phyloP scores from a whole-genome alignment of 1,140 invertebrate species.

The Trachymyrmex cornetzi region DNA sequence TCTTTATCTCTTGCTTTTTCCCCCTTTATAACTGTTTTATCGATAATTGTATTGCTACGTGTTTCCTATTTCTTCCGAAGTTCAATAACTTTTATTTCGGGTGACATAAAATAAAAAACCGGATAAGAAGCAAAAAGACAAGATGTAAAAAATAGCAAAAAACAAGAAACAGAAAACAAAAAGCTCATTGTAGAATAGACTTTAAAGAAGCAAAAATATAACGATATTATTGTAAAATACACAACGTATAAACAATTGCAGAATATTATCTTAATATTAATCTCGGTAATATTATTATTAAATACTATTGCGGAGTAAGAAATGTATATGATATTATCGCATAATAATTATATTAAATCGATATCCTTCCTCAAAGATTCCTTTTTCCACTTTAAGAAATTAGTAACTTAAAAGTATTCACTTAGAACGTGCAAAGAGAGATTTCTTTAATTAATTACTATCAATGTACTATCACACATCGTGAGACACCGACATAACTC shows the following conservation, averaged over 20 bases:
- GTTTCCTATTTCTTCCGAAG: no score
- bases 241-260: conserved; percentile 22
- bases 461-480: neutral
- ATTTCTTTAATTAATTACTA: conserved; percentile 6
- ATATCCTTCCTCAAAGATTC: neutral
- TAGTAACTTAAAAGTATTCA: neutral
- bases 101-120: no score
- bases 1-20: no score
- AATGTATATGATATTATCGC: neutral
- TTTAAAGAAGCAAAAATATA: neutral
- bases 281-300: conserved; percentile 1
- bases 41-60: no score
- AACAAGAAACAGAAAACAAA: no score
- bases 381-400: conserved; percentile 9
- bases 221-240: conserved; percentile 32
- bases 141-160: no score
- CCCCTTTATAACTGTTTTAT: no score
- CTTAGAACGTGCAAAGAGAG: neutral
- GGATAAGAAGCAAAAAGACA: no score
- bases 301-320: neutral
- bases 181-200: no score
- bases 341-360: neutral
- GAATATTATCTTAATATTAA: conserved; percentile 6
- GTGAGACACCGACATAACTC: neutral
- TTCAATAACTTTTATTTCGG: no score